Base-by-base conservation (phyloP, 1,140 invertebrate species). In the Anagrus nilaparvatae region DNA sequence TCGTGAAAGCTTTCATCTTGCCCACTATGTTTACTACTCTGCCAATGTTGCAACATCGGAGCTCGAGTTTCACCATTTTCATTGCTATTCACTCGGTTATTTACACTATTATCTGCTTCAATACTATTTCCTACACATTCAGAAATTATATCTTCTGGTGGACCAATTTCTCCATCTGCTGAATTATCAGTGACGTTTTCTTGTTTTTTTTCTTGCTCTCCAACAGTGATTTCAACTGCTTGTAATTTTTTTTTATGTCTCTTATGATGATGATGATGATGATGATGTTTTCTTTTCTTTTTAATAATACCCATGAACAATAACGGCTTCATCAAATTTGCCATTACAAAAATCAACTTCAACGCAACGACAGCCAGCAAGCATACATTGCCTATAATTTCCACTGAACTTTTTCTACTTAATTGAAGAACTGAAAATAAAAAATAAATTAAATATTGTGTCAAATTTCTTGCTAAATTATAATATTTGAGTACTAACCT, bases 291-390 rank as follows among this genome's bases (percentile, higher is more conserved):
- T 70, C 97, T 97, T 67, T 97, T 98, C 59, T 97, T 97, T 67
- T 97, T 98, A 43, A 97, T 93, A 39, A 98, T 65, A 68, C 40
- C 95, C 94, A 65, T 98, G 95, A 38, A 95, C 92, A 32, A 98
- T 96, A 25, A 97, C 81, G 7, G 94, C 94, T 67, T 97, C 94
- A 52, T 95, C 91, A 21, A 83, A 81, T 51, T 82, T 78, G 1
- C 91, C 89, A 63, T 97, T 96, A 93, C 94, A 97, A 65, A 96
- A 96, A 70, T 98, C 95, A 47, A 98, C 73, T 61, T 98, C 95
- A 1, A 98, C 87, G 65, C 94, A 98, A 48, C 78, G 84, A 75
- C 95, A 97, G 23, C 95, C 95, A 33, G 90, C 82, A 5, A 98
- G 70, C 29, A 98, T 71, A 61, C 85, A 87, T 61, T 94, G 89